Evolutionary conservation across 2,888 invertebrate genomes (phyloP), one percentile per base, ranked within the genome.

Genomic region (Noctuana brunneofusca): DNA sequence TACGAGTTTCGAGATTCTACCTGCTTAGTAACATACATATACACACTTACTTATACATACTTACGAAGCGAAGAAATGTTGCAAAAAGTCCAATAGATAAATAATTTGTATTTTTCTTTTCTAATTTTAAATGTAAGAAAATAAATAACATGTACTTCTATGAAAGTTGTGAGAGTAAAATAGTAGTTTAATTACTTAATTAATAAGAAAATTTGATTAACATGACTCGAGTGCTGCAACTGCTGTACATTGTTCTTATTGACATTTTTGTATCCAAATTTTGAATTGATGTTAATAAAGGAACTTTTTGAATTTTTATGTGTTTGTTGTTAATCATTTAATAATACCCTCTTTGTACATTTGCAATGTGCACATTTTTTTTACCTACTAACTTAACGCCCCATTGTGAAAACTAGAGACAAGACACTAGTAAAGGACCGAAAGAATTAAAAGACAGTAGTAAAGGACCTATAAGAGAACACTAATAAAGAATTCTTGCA

Each of bases 211-310:
- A 58, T 20, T 27, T 22, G 49, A 49, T 49, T 35, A 38, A 58
- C 30, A 24, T 49, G 49, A 52, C 50, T 48, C 20, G 14, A 56
- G 38, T 20, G 32, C n/a, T 41, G n/a, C 24, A 20, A 14, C 48
- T 64, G 55, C 64, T 65, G 64, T 60, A 67, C 65, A 72, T 63
- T 68, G 68, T 71, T 58, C 64, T 67, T 70, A 71, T 66, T 58
- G 53, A 73, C 69, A 71, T 69, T 75, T 76, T 75, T 73, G 66
- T 75, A 74, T 71, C 56, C 64, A 71, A 68, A 65, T 71, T 76
- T 75, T 76, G 71, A 74, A 75, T 75, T 81, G 76, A 74, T 72
- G 66, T 66, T 69, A 64, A 68, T 69, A 69, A 71, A 68, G 66
- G 46, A 65, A 66, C 46, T 66, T 71, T 67, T 65, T 30, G 20